Evolutionary conservation across 2,113 vertebrate species (phyloP).

Genomic region (Corynorhinus townsendii): DNA sequence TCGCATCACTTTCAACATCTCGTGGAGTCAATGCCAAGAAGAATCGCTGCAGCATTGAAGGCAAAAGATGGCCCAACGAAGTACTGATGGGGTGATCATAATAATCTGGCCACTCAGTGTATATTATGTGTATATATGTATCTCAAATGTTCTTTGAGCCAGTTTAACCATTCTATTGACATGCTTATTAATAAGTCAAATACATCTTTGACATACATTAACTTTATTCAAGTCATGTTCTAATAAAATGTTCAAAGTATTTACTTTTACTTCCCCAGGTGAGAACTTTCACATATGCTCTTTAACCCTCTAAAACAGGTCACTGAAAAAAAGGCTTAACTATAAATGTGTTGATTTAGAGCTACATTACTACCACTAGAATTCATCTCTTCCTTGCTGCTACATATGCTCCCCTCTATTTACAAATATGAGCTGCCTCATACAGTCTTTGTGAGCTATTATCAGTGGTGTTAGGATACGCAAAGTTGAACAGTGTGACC

Average conservation of each 20-base stretch:
- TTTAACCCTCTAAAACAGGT: background rate
- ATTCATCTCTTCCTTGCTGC: background rate
- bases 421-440: background rate
- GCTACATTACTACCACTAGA: background rate
- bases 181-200: background rate
- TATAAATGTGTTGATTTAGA: background rate
- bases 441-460: background rate
- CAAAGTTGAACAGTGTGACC: background rate
- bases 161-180: background rate
- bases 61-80: no score
- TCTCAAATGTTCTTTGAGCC: background rate
- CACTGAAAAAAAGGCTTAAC: background rate
- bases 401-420: background rate
- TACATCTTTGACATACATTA: background rate
- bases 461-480: background rate
- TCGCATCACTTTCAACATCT: no score
- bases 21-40: no score
- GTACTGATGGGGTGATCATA: no score
- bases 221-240: background rate
- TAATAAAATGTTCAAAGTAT: conserved; percentile 3
- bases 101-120: background rate
- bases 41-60: no score
- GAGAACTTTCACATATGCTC: background rate
- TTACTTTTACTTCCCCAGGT: background rate
- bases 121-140: background rate